Evolutionary conservation across 2,113 vertebrate genomes (phyloP), one percentile per base, ranked within the genome.

Genomic region (Gila orcuttii): DNA sequence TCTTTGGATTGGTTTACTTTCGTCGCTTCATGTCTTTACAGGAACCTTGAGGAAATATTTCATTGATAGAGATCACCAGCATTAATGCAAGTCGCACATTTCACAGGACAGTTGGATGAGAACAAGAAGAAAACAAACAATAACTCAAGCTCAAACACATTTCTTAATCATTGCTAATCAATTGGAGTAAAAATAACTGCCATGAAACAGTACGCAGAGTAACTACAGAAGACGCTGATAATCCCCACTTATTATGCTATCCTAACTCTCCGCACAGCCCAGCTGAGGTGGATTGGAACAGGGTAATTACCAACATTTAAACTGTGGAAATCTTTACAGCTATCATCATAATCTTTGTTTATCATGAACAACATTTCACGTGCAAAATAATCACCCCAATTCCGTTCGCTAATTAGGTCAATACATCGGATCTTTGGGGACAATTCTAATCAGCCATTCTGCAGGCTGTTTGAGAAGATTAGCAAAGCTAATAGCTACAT

Each of bases 371-470:
- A 73, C 81, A 80, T 88, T 84, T 87, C 81, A 86, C 76, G 78
- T 28, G 47, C 86, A 89, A 82, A 89, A 86, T 87, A 79, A 86
- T 84, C 81, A 76, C 50, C 82, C 50, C 84, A 84, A 77, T 88
- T 77, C 86, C 77, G 8, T 83, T 79, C 13, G 42, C 62, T 87
- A 89, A 89, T 88, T 89, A 89, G 84, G 88, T 88, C 86, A 86
- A 88, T 89, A 88, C 77, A 71, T 83, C 23, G 28, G 28, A 52
- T 89, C 69, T 62, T 69, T 64, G 33, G 82, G 81, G 79, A 87
- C 59, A 62, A 60, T 77, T 89, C 81, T 87, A 86, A 86, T 89
- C 60, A 78, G 84, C 25, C 71, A 69, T 55, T 82, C 55, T 86
- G 23, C 76, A 76, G 81, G 55, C 60, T 73, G 68, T 74, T 78